These are phyloP conservation scores for Campylomormyrus numenius DNA, from an alignment of 2,113 vertebrate genomes.

Conservation along the genomic window DNA sequence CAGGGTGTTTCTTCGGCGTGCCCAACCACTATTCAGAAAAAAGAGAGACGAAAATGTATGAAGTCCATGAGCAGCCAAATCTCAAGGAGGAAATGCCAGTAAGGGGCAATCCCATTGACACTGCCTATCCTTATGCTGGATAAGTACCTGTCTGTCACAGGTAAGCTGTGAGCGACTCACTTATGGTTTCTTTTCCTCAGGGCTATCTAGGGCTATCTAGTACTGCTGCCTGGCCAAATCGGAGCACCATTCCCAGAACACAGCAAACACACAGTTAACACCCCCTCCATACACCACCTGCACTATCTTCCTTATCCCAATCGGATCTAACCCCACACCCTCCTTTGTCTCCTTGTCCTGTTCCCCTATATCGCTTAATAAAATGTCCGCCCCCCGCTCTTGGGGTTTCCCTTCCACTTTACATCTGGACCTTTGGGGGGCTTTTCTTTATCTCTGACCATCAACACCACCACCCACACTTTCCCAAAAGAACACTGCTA, in stretches of 20 bases:
- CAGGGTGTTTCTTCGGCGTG: background rate
- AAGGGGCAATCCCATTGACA: background rate
- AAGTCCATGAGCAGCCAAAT: background rate
- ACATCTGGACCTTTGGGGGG: background rate
- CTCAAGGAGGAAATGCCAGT: background rate
- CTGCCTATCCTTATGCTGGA: background rate
- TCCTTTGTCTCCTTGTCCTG: background rate
- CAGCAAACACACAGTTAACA: background rate
- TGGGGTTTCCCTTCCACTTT: background rate
- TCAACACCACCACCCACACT: background rate
- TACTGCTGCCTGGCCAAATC: background rate
- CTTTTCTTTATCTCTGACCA: background rate
- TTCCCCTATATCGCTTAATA: background rate
- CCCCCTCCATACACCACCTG: background rate
- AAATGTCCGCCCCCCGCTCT: background rate
- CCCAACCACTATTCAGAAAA: background rate
- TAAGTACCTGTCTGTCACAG: background rate
- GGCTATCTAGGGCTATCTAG: background rate
- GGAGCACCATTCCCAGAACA: background rate
- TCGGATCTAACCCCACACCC: background rate
- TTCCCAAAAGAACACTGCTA: background rate
- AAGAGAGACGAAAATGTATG: background rate
- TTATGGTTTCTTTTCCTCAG: background rate
- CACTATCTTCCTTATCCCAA: background rate
- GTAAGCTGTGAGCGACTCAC: background rate